phyloP scores from a whole-genome alignment of 2,888 invertebrate species.

The Drosophila birchii region DNA sequence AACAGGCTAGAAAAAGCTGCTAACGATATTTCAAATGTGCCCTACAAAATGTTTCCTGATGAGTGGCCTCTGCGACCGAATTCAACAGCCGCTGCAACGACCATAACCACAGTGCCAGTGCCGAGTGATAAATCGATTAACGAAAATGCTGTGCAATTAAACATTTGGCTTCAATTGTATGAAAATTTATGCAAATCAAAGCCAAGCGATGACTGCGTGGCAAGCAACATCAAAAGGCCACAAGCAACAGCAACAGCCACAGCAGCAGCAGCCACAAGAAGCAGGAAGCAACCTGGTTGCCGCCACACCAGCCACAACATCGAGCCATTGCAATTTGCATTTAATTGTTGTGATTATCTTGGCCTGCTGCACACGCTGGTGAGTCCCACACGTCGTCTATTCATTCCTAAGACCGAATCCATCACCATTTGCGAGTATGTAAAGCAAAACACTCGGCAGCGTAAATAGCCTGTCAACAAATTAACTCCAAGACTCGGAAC shows the following conservation, averaged over 20 bases:
- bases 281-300: constrained; percentile 46
- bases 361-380: constrained; percentile 82
- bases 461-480: constrained; percentile 78
- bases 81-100: constrained; percentile 42
- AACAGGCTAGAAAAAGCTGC: neutral
- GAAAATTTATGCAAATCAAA: constrained; percentile 77
- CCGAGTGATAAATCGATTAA: constrained; percentile 47
- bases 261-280: constrained; percentile 29
- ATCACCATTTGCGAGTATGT: constrained; percentile 43
- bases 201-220: constrained; percentile 71
- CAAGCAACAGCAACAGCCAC: constrained; percentile 45
- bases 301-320: constrained; percentile 66
- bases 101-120: constrained; percentile 46
- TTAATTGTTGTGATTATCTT: constrained; percentile 83
- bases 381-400: constrained; percentile 54
- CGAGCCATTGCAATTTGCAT: constrained; percentile 81
- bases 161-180: constrained; percentile 72
- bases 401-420: constrained; percentile 36
- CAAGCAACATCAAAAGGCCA: constrained; percentile 42
- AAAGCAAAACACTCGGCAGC: constrained; percentile 55
- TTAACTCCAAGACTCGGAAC: constrained; percentile 58
- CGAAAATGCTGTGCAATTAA: constrained; percentile 65
- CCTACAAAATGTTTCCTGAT: constrained; percentile 73
- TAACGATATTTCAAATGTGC: constrained; percentile 50
- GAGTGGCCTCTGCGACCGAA: constrained; percentile 57